Conservation (phyloP, 2,888 invertebrate species). For the Orgyia antiqua region DNA sequence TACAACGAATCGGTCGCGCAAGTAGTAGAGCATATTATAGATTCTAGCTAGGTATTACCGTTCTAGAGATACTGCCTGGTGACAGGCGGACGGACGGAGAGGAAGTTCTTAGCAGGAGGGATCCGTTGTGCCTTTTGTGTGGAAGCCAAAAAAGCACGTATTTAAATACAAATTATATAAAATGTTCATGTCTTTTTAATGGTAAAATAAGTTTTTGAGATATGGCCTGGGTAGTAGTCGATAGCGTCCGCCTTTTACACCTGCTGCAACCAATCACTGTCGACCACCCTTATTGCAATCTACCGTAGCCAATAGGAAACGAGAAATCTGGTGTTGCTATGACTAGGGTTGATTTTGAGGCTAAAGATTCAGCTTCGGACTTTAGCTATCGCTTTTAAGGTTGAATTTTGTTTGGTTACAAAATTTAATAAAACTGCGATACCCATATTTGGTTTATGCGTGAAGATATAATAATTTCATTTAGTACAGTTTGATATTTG, state of each 20-base stretch:
- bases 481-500: slow-evolving; percentile 48
- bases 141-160: too few relatives aligned
- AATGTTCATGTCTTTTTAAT: too few relatives aligned
- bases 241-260: slow-evolving; percentile 51
- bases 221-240: too few relatives aligned
- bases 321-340: slow-evolving; percentile 54
- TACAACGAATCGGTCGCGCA: too few relatives aligned
- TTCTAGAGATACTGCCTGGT: too few relatives aligned
- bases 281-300: slow-evolving; percentile 44
- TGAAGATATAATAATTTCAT: slow-evolving; percentile 56
- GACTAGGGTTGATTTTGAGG: slow-evolving; percentile 36
- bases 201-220: too few relatives aligned
- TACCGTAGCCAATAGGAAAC: slow-evolving; percentile 43
- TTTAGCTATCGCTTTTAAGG: slow-evolving; percentile 3
- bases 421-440: slow-evolving; percentile 49
- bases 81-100: too few relatives aligned
- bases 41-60: too few relatives aligned
- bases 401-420: slow-evolving; percentile 14
- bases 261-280: slow-evolving; percentile 57
- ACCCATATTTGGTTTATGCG: slow-evolving; percentile 37
- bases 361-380: slow-evolving; percentile 9
- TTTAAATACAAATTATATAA: too few relatives aligned
- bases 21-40: too few relatives aligned
- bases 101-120: too few relatives aligned
- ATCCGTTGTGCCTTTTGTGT: too few relatives aligned